Base-by-base conservation (phyloP, 2,888 invertebrate genomes). In the Bruchidius siliquastri region DNA sequence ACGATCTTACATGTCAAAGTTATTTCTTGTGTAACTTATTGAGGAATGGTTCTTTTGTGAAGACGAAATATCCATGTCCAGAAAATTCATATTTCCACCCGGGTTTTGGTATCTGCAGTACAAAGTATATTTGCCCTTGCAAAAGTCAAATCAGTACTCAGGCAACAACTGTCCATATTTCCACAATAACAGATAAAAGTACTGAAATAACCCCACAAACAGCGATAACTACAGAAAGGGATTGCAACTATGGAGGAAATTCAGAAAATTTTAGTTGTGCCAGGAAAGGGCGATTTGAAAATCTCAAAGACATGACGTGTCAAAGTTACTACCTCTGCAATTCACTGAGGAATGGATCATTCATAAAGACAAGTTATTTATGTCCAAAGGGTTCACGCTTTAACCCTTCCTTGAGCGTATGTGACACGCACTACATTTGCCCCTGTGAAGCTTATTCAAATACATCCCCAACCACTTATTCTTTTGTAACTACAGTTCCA, bases 221-320 rank as follows among this genome's bases (percentile, higher is more conserved):
- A 67, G 76, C 76, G 71, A 72, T 22, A 21, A 21, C 74, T 68
- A 71, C 69, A 49, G 77, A 77, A 69, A 72, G 74, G 67, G 68
- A 71, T 70, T 73, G 73, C 49, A 32, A 18, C 4, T 66, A 70
- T 22, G 66, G n/a, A 49, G n/a, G 20, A 22, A n/a, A 74, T 22
- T 0, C 66, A n/a, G 67, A 72, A 1, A 67, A 74, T 32, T 80
- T 80, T 73, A 69, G n/a, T 26, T 80, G 80, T 71, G 80, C 85
- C 0, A 74, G 85, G 0, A 85, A 83, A 0, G 89, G 89, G 0
- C 84, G 88, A 78, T 88, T 84, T 69, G 83, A 87, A 0, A 83
- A 89, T 77, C 77, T 83, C 0, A 74, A 83, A 0, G 88, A 88
- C 72, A 80, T n/a, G 18, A 77, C 73, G 21, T 82, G 83, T 75